Conservation (phyloP, 2,797 vertebrate species). For the Mus minutoides region DNA sequence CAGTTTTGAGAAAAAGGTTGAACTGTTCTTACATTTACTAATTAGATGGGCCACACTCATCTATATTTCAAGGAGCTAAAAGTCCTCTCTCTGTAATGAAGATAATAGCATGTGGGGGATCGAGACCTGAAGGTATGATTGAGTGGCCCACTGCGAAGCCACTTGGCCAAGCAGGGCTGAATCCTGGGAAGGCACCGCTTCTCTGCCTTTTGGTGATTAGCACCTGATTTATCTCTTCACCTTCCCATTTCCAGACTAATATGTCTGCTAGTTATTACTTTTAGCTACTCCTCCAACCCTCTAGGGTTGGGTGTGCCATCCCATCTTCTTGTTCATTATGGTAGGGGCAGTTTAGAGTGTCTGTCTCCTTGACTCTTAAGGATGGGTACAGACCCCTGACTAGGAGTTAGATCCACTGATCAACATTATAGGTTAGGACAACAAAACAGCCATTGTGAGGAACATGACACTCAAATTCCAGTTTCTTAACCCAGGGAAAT, state of each 20-base stretch:
- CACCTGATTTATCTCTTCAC: slow-evolving; percentile 81
- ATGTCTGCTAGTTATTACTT: slow-evolving; percentile 78
- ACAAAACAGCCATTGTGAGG: rapidly evolving
- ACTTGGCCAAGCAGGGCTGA: not conserved
- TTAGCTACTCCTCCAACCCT: slow-evolving; percentile 54
- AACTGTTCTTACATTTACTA: slow-evolving; percentile 30
- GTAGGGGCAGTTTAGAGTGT: too few relatives aligned
- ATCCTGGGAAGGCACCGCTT: slow-evolving; percentile 40
- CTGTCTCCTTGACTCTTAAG: rapidly evolving
- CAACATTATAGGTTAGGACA: rapidly evolving
- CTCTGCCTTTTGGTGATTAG: slow-evolving; percentile 66
- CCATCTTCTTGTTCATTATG: not conserved
- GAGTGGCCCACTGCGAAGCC: not conserved
- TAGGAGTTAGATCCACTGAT: rapidly evolving
- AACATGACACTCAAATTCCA: rapidly evolving
- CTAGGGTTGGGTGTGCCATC: slow-evolving; percentile 38
- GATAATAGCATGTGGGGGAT: slow-evolving; percentile 24
- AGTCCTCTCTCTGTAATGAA: slow-evolving; percentile 66
- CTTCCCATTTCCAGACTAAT: slow-evolving; percentile 80
- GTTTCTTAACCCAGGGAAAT: not conserved
- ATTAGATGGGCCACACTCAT: slow-evolving; percentile 48
- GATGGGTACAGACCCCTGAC: not conserved
- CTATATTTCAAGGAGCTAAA: slow-evolving; percentile 52
- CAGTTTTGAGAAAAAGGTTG: slow-evolving; percentile 64
- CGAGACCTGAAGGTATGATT: not conserved